phyloP scores from a whole-genome alignment of 2,888 invertebrate species.

The Aphidoletes aphidimyza region DNA sequence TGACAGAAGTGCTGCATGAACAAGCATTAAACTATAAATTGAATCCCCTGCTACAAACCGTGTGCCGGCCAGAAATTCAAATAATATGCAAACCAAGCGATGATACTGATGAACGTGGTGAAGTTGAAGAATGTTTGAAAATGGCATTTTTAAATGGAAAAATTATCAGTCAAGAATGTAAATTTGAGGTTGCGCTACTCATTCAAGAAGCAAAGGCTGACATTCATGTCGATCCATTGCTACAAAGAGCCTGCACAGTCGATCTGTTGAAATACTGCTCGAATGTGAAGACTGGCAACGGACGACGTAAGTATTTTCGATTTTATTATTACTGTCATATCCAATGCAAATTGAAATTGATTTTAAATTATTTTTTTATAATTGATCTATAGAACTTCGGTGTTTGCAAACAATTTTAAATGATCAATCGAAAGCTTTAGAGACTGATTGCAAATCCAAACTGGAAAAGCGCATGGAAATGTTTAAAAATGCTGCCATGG shows the following conservation, averaged over 20 bases:
- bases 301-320: slow-evolving; percentile 82
- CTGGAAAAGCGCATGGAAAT: slow-evolving; percentile 86
- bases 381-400: slow-evolving; percentile 72
- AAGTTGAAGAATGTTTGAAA: slow-evolving; percentile 91
- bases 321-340: background rate
- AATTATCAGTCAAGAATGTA: slow-evolving; percentile 80
- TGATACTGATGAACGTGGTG: slow-evolving; percentile 67
- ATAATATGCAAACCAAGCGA: slow-evolving; percentile 69
- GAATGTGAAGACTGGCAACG: slow-evolving; percentile 86
- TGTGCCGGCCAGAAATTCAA: slow-evolving; percentile 81
- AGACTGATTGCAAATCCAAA: slow-evolving; percentile 82
- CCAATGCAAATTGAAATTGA: background rate
- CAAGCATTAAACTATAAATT: slow-evolving; percentile 91
- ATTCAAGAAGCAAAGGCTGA: slow-evolving; percentile 92
- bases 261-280: slow-evolving; percentile 85
- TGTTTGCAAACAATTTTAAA: slow-evolving; percentile 78
- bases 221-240: slow-evolving; percentile 92
- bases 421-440: slow-evolving; percentile 76
- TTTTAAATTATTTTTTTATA: background rate
- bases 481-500: slow-evolving; percentile 87
- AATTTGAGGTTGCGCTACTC: slow-evolving; percentile 85
- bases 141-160: slow-evolving; percentile 78
- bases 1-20: slow-evolving; percentile 83
- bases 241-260: slow-evolving; percentile 87
- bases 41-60: slow-evolving; percentile 84